Base-by-base conservation (phyloP, 2,113 vertebrate species). In the Rana temporaria region DNA sequence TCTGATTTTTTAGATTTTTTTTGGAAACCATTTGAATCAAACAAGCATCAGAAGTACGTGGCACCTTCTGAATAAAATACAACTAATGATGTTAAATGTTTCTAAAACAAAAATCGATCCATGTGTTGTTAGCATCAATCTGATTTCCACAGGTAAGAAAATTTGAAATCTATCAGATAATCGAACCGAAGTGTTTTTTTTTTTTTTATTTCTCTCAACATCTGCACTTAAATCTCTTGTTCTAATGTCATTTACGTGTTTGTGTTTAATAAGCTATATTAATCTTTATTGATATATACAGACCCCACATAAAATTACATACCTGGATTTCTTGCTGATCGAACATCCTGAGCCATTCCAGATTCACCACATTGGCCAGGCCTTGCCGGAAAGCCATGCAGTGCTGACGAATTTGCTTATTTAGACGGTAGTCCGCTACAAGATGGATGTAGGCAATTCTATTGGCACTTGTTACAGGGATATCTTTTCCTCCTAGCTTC, bases 251-350 rank as follows among this genome's bases (percentile, higher is more conserved):
- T 18, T 20, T 56, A 42, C 19, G 14, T 4, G 15, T 0, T 55
- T 32, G 14, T 4, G 15, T 0, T 55, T 55, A 4, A n/a, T 16
- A 8, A 71, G 14, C 52, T 16, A 18, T 55, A 55, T 20, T 24
- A 11, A 53, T 73, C 30, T 73, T 56, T 24, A 32, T 32, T 19
- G 26, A 18, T 53, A 56, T 8, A 14, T 8, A 7, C 4, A 62
- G 19, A 62, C n/a, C 12, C 19, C 70, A 57, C 52, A 32, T 6
- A n/a, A 15, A 30, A 74, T 34, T 16, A 8, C 53, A 2, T 87
- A 99, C 98, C 98, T 99, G 98, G 63, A 99, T 96, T 86, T 98
- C 98, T 89, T 99, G 97, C 87, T 99, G 98, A 83, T 99, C 98
- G 64, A 99, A 99, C 98, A 99, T 99, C 0, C 97, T 94, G 32